phyloP scores from a whole-genome alignment of 2,797 vertebrate species.

The Pteronotus mesoamericanus region DNA sequence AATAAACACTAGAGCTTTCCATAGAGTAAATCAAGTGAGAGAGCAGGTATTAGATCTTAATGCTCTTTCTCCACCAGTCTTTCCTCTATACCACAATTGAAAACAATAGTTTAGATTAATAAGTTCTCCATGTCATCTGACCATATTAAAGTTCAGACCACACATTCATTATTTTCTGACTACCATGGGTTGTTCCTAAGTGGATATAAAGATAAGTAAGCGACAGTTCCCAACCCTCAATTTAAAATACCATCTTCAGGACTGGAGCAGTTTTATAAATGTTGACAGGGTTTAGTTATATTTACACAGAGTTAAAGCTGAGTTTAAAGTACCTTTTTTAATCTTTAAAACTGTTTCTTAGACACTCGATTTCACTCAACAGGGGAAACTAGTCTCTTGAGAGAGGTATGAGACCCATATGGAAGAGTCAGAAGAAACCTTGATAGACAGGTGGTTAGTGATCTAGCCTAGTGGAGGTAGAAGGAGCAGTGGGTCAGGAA shows the following conservation, averaged over 20 bases:
- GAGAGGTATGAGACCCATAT: not conserved
- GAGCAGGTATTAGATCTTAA: not conserved
- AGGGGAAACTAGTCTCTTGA: too few species aligned
- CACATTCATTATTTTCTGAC: not conserved
- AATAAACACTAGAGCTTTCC: not conserved
- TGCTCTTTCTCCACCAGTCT: not conserved
- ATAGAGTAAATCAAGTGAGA: not conserved
- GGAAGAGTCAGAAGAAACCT: not conserved
- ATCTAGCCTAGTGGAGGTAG: not conserved
- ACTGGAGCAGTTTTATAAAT: not conserved
- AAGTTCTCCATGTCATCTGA: not conserved
- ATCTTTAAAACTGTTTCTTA: not conserved
- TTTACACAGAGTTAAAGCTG: not conserved
- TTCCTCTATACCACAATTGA: not conserved
- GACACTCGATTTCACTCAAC: not conserved
- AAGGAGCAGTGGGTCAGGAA: not conserved
- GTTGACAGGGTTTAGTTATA: not conserved
- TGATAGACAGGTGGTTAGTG: not conserved
- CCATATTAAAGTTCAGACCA: not conserved
- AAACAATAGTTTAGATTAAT: not conserved
- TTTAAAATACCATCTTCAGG: slow-evolving; percentile 3
- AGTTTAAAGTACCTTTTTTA: not conserved
- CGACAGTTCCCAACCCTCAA: not conserved
- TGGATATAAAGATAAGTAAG: not conserved
- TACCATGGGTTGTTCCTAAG: not conserved